Evolutionary conservation across 2,888 invertebrate genomes (phyloP), one percentile per base, ranked within the genome.

Genomic region (Peribatodes rhomboidaria): DNA sequence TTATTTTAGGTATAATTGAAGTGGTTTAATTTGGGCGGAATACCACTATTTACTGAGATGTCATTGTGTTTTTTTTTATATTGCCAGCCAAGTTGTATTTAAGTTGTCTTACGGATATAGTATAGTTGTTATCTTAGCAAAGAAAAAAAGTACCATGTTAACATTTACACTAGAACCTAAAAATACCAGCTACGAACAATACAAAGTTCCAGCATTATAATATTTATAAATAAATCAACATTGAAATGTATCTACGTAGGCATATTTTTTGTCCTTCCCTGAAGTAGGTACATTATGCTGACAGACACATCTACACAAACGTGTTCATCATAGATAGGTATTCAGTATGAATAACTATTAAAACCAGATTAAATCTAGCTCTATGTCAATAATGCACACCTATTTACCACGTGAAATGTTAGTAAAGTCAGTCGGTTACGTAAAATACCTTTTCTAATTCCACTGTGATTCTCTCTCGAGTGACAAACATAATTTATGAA

Each of bases 401-500:
- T 42, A 62, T 54, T 56, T 50, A 37, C 56, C 37, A 49, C 33
- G 37, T 42, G 39, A 58, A 55, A 64, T 49, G 56, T 56, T 69
- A 56, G 61, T 74, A 47, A 62, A 70, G 53, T 22, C 49, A 69
- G 64, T 67, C 44, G 13, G 71, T 85, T 84, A 81, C 80, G 80
- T 83, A 81, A 79, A 81, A 72, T 75, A 74, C 77, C 72, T 82
- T n/a, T 77, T 79, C 72, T 83, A 78, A 83, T 83, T 80, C 81
- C 71, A 75, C 73, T 79, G 77, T 80, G 84, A 88, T 87, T 89
- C 85, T 84, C 84, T 86, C 78, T 83, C 83, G 85, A 76, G 79
- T 93, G 92, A 93, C 92, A 93, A 92, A 93, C 93, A 90, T 88
- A 90, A 93, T 93, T 93, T 93, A 93, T 92, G 93, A 91, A 92